Conservation (phyloP, 2,888 invertebrate genomes). For the Andrena chrysosceles region DNA sequence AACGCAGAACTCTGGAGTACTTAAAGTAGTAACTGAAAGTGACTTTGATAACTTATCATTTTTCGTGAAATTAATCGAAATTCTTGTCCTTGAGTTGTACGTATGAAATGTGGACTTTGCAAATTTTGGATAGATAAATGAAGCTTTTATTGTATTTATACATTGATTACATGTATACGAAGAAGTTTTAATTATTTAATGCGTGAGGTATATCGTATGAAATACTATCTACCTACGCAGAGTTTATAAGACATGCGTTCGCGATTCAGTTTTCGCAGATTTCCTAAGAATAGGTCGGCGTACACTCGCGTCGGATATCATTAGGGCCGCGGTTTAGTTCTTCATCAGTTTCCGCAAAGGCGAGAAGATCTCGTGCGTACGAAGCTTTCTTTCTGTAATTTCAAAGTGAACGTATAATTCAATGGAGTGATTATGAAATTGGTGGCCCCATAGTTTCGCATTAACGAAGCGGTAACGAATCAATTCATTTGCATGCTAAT, state of each 20-base stretch:
- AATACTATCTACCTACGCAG: conserved; percentile 52
- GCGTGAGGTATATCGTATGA: conserved; percentile 26
- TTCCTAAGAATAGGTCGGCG: conserved; percentile 76
- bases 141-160: neutral
- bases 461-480: neutral
- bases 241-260: conserved; percentile 23
- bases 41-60: neutral
- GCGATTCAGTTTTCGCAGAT: conserved; percentile 72
- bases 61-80: neutral
- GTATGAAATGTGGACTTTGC: neutral
- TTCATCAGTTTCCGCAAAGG: conserved; percentile 72
- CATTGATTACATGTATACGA: neutral
- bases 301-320: conserved; percentile 75
- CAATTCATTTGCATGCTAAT: neutral
- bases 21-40: neutral
- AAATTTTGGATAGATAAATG: neutral
- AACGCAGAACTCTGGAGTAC: neutral
- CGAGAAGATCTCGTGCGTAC: conserved; percentile 26
- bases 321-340: conserved; percentile 71
- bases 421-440: conserved; percentile 8
- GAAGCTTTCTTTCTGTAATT: conserved; percentile 10
- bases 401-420: conserved; percentile 3
- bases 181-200: conserved; percentile 9
- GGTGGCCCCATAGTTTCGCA: neutral
- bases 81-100: neutral